Base-by-base conservation (phyloP, 2,888 invertebrate species). In the Cheilosia soror region DNA sequence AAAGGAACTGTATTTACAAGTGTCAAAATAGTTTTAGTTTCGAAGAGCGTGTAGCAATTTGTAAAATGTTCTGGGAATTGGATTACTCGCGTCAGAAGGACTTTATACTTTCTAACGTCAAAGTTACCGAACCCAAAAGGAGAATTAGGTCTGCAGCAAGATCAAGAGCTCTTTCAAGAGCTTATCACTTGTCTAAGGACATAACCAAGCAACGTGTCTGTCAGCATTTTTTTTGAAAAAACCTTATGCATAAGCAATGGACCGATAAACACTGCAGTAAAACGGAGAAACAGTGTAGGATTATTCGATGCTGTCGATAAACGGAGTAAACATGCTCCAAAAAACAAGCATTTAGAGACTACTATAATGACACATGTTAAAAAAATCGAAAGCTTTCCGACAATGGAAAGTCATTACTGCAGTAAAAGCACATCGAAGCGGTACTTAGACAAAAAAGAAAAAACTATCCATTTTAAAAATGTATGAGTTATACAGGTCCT, bases 11-110 rank as follows among this genome's bases (percentile, higher is more conserved):
- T 31, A 2, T 7, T 2, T 0, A 42, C 42, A 42, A 13, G 9
- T 42, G 42, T 42, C 42, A 42, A 42, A 42, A 7, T 42, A 42
- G 47, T 47, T 47, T 47, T 20, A 47, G 20, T 47, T 47, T 47
- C 20, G n/a, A 47, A 47, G 7, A 47, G 6, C 47, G 6, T 4
- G 4, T 47, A 6, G 47, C 15, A 4, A 13, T 40, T 40, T 40
- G 47, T 42, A 13, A 13, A 13, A 42, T 5, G 4, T 40, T 40
- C 40, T 40, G 40, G 13, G 11, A 40, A 40, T 40, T 40, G 40
- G 40, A 40, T 40, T 40, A 40, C 44, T 44, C 4, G 6, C 20
- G 6, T 44, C 44, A 44, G 6, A 44, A 44, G 5, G 44, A 44
- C n/a, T n/a, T n/a, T n/a, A n/a, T n/a, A n/a, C n/a, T 44, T 44